Evolutionary conservation across 2,113 vertebrate species (phyloP).

Genomic region (Xiphophorus maculatus): DNA sequence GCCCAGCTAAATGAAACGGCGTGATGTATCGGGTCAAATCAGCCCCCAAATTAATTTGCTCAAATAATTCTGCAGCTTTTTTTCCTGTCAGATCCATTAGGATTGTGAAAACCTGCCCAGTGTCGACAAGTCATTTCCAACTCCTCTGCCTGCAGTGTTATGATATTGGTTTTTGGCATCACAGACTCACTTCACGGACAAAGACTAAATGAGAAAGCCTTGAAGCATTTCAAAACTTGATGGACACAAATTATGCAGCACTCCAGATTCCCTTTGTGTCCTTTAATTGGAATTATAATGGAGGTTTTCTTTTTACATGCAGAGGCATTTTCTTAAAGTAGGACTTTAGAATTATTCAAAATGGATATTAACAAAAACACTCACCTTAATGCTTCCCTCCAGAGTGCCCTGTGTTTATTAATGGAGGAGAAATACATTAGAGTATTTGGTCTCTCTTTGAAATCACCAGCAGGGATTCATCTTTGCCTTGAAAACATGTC

Average conservation of each 20-base stretch:
- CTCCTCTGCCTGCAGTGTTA: slow-evolving; percentile 57
- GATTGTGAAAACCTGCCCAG: slow-evolving; percentile 39
- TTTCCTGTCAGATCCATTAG: slow-evolving; percentile 40
- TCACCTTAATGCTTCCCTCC: slow-evolving; percentile 70
- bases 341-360: slow-evolving; percentile 72
- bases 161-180: slow-evolving; percentile 67
- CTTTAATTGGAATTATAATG: slow-evolving; percentile 81
- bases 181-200: slow-evolving; percentile 66
- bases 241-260: slow-evolving; percentile 76
- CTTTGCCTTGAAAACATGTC: slow-evolving; percentile 31
- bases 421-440: slow-evolving; percentile 58
- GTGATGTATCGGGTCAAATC: slow-evolving; percentile 27
- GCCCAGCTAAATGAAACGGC: neutral
- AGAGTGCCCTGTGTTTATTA: slow-evolving; percentile 56
- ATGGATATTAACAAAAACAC: slow-evolving; percentile 72
- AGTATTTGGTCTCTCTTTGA: slow-evolving; percentile 48
- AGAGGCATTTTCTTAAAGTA: slow-evolving; percentile 72
- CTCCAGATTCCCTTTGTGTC: slow-evolving; percentile 75
- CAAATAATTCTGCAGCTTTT: slow-evolving; percentile 19
- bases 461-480: slow-evolving; percentile 32
- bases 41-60: slow-evolving; percentile 36
- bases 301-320: slow-evolving; percentile 65
- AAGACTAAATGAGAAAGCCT: slow-evolving; percentile 72
- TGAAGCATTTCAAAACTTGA: slow-evolving; percentile 77
- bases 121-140: slow-evolving; percentile 69